phyloP scores from a whole-genome alignment of 2,888 invertebrate genomes.

The Lasioglossum pauxillum region DNA sequence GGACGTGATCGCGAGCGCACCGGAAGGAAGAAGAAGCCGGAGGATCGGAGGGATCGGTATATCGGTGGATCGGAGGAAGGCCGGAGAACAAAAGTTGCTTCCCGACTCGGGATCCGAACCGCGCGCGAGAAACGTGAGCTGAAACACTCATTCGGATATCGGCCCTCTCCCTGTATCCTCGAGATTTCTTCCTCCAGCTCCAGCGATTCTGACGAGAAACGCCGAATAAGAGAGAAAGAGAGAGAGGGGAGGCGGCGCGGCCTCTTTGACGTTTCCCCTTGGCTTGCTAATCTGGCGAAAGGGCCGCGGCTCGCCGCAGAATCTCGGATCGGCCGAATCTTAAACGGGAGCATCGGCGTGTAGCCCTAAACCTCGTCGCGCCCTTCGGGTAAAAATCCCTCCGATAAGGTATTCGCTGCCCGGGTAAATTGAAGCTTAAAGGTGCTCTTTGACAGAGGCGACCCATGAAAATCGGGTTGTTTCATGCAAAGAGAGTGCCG shows the following conservation, averaged over 20 bases:
- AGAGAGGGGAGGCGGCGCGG: not conserved
- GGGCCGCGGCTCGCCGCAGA: not conserved
- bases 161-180: not conserved
- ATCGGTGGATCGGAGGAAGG: not conserved
- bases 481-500: constrained; percentile 7
- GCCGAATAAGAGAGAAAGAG: not conserved
- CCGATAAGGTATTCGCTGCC: not conserved
- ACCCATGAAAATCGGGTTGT: constrained; percentile 28
- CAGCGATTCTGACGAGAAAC: not conserved
- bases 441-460: constrained; percentile 22
- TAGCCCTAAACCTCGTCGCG: not conserved
- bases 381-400: not conserved
- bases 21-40: not conserved
- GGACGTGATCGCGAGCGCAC: constrained; percentile 27
- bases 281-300: not conserved
- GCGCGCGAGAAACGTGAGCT: constrained; percentile 35
- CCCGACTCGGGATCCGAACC: not conserved
- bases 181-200: constrained; percentile 9
- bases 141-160: constrained; percentile 25
- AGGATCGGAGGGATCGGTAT: not conserved
- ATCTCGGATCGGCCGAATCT: not conserved
- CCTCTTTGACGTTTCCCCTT: not conserved
- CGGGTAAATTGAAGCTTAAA: constrained; percentile 7
- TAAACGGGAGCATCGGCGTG: constrained; percentile 1
- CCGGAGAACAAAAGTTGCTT: constrained; percentile 1